phyloP scores from a whole-genome alignment of 2,888 invertebrate species.

The Enchytraeus crypticus region DNA sequence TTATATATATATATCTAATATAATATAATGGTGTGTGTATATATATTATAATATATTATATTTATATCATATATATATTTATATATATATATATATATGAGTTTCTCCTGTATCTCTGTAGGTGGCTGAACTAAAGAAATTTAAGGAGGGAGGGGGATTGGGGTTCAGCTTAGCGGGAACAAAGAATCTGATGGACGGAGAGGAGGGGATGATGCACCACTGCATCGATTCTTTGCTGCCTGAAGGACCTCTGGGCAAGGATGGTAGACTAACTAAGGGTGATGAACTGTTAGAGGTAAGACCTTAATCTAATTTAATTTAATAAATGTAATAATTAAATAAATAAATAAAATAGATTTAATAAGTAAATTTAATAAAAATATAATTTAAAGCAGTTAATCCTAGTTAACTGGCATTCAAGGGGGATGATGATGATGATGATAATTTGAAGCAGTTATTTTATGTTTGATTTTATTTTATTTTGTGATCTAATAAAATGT shows the following conservation, averaged over 20 bases:
- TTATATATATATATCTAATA: too few relatives aligned
- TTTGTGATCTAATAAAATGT: too few relatives aligned
- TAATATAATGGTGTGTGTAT: too few relatives aligned
- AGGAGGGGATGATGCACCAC: slow-evolving; percentile 60
- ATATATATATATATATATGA: not conserved
- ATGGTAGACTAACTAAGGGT: slow-evolving; percentile 77
- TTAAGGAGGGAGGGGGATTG: slow-evolving; percentile 78
- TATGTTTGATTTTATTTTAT: too few relatives aligned
- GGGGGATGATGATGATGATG: too few relatives aligned
- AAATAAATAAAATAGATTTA: too few relatives aligned
- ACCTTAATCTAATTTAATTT: slow-evolving; percentile 17
- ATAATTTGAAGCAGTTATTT: too few relatives aligned
- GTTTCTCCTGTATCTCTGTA: slow-evolving; percentile 42
- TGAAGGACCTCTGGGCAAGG: slow-evolving; percentile 94
- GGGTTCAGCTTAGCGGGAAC: slow-evolving; percentile 69
- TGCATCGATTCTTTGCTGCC: slow-evolving; percentile 91
- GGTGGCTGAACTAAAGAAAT: slow-evolving; percentile 85
- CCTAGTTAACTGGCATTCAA: too few relatives aligned
- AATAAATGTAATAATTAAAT: not conserved
- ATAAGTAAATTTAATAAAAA: too few relatives aligned
- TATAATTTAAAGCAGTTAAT: too few relatives aligned
- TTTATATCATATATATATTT: too few relatives aligned
- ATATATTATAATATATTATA: too few relatives aligned
- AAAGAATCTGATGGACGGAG: not conserved
- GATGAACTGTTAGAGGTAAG: slow-evolving; percentile 90